These are phyloP conservation scores for Psittacus erithacus DNA, from an alignment of 2,113 vertebrate genomes.

Conservation along the genomic window DNA sequence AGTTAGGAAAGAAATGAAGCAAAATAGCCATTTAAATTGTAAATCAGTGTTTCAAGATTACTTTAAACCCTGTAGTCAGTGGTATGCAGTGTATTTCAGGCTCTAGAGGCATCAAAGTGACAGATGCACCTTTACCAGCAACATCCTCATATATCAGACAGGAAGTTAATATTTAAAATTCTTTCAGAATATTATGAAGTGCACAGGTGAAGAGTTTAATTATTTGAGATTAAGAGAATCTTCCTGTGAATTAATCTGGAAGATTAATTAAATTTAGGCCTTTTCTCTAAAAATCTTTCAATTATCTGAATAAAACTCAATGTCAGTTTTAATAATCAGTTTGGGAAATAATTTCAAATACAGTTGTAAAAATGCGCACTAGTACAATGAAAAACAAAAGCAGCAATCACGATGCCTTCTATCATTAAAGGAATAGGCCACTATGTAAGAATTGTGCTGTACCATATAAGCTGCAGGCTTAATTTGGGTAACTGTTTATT, in stretches of 20 bases:
- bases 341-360: background rate
- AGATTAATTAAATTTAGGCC: background rate
- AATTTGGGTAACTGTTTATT: background rate
- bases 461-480: background rate
- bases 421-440: background rate
- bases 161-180: background rate
- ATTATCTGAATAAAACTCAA: background rate
- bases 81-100: background rate
- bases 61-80: background rate
- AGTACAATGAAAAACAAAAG: background rate
- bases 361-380: background rate
- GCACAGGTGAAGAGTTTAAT: background rate
- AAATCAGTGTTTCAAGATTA: slow-evolving; percentile 13
- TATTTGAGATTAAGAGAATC: background rate
- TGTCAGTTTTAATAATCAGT: background rate
- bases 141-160: background rate
- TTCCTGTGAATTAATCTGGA: background rate
- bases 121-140: background rate
- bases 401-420: rapidly evolving
- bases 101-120: background rate
- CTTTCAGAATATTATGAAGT: background rate
- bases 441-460: background rate
- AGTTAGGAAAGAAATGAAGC: background rate
- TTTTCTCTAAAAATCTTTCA: slow-evolving; percentile 11
- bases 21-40: background rate